Conservation (phyloP, 2,113 vertebrate species). For the Varanus komodoensis region DNA sequence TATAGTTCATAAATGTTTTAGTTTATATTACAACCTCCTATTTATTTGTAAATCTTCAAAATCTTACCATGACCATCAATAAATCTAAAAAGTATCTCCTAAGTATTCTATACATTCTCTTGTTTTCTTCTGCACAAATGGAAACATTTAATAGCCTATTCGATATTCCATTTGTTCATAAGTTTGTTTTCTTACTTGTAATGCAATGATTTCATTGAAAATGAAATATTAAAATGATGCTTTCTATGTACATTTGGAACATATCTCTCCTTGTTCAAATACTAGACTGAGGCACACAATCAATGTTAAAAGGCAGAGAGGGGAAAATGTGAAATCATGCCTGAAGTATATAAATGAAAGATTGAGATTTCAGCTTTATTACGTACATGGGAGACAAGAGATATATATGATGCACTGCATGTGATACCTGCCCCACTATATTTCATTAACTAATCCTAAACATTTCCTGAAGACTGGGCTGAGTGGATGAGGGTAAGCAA, state of each 20-base stretch:
- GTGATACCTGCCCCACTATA: not conserved
- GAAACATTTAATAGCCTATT: not conserved
- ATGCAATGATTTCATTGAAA: not conserved
- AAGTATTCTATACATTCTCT: no score
- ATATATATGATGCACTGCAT: not conserved
- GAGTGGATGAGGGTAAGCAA: not conserved
- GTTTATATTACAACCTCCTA: not conserved
- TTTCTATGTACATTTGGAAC: not conserved
- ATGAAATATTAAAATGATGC: not conserved
- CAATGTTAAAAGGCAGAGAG: not conserved
- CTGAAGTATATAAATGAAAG: not conserved
- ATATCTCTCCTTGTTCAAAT: not conserved
- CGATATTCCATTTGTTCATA: not conserved
- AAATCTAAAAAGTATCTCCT: not conserved
- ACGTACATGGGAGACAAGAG: not conserved
- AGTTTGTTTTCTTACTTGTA: not conserved
- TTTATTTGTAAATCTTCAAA: not conserved
- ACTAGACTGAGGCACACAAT: not conserved
- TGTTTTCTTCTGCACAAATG: not conserved
- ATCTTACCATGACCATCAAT: not conserved
- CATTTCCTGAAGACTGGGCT: not conserved
- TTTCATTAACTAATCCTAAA: not conserved
- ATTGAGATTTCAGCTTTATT: not conserved
- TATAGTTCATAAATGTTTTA: not conserved
- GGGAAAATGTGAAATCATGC: not conserved